Evolutionary conservation across 1,140 invertebrate species (phyloP).

Genomic region (Hylyphantes graminicola): DNA sequence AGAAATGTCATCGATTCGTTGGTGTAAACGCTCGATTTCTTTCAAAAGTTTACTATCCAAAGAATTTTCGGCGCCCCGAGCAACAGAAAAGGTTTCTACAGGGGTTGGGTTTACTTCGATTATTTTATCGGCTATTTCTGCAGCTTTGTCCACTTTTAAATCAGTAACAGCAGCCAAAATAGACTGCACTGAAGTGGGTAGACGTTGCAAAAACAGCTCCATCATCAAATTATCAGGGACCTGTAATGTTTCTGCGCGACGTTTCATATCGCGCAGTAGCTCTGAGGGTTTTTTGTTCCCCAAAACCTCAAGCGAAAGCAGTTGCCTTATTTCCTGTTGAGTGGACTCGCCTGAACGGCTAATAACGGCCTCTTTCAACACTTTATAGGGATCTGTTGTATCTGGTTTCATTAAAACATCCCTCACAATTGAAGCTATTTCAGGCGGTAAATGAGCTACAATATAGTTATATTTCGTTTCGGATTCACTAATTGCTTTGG

Average conservation of each 20-base stretch:
- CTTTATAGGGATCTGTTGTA: neutral
- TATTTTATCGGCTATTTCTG: constrained; percentile 9
- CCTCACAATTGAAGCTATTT: neutral
- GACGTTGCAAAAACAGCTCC: constrained; percentile 12
- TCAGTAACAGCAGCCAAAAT: constrained; percentile 1
- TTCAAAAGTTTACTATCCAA: neutral
- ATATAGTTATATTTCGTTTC: constrained; percentile 19
- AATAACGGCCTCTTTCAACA: neutral
- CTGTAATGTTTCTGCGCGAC: neutral
- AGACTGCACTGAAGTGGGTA: constrained; percentile 1
- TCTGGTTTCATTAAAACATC: constrained; percentile 17
- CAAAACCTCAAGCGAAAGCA: neutral
- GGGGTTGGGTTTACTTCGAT: neutral
- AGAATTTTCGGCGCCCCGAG: neutral
- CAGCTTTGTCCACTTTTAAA: neutral
- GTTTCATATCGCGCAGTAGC: neutral
- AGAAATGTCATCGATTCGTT: too few relatives aligned
- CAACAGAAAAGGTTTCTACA: neutral
- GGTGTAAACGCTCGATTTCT: neutral
- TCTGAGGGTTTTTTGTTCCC: neutral
- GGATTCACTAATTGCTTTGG: constrained; percentile 2
- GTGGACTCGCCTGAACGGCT: neutral
- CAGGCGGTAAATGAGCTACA: neutral
- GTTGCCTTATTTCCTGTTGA: neutral
- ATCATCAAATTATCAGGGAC: neutral